phyloP scores from a whole-genome alignment of 2,888 invertebrate species.

The Tridacna gigas region DNA sequence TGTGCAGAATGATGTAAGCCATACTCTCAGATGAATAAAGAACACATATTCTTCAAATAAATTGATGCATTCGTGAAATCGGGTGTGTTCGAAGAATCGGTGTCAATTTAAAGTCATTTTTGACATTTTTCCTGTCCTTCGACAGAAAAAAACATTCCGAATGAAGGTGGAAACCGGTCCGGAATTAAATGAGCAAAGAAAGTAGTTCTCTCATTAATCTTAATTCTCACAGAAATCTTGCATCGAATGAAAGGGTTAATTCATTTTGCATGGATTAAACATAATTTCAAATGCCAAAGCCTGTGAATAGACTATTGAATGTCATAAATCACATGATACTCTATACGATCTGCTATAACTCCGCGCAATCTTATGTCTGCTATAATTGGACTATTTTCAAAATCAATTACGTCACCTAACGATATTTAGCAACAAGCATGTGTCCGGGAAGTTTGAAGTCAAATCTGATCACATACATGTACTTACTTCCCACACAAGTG shows the following conservation, averaged over 20 bases:
- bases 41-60: not conserved
- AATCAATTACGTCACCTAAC: slow-evolving; percentile 36
- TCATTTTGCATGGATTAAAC: too few relatives aligned
- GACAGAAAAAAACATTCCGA: slow-evolving; percentile 22
- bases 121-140: slow-evolving; percentile 32
- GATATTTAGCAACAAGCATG: slow-evolving; percentile 43
- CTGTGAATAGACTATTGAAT: not conserved
- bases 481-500: too few relatives aligned
- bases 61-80: not conserved
- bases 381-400: slow-evolving; percentile 18
- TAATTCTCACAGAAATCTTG: not conserved
- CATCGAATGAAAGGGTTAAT: too few relatives aligned
- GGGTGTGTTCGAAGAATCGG: not conserved
- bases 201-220: slow-evolving; percentile 4
- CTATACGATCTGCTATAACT: not conserved
- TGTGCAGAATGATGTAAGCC: not conserved
- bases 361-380: not conserved
- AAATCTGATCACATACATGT: not conserved
- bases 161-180: slow-evolving; percentile 14
- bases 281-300: not conserved
- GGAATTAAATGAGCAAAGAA: slow-evolving; percentile 29
- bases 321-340: not conserved
- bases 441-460: slow-evolving; percentile 34
- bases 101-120: slow-evolving; percentile 23
- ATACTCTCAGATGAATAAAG: not conserved